Conservation (phyloP, 2,113 vertebrate species). For the Ovibos moschatus region DNA sequence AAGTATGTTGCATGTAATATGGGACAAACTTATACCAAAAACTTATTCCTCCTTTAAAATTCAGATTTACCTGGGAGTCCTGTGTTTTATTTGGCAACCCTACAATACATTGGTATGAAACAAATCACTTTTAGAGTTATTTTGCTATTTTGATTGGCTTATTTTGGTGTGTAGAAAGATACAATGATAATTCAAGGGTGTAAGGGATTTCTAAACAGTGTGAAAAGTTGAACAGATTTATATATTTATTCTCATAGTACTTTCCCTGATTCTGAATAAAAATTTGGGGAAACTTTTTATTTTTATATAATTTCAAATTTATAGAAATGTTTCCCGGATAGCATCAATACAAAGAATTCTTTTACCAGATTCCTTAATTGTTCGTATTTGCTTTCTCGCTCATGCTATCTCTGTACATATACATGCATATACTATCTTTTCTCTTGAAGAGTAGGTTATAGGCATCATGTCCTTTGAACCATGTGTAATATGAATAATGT, state of each 20-base stretch:
- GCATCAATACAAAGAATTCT: neutral
- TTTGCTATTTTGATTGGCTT: slow-evolving; percentile 34
- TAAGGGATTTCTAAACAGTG: slow-evolving; percentile 42
- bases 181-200: slow-evolving; percentile 25
- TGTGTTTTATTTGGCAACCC: slow-evolving; percentile 20
- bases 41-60: slow-evolving; percentile 35
- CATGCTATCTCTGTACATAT: neutral
- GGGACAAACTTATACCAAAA: slow-evolving; percentile 10
- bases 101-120: slow-evolving; percentile 20
- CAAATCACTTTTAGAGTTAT: slow-evolving; percentile 16
- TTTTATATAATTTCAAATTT: slow-evolving; percentile 69
- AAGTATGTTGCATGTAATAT: slow-evolving; percentile 21
- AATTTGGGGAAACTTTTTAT: slow-evolving; percentile 47
- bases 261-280: slow-evolving; percentile 38
- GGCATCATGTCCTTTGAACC: neutral
- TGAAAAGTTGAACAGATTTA: slow-evolving; percentile 53
- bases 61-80: slow-evolving; percentile 32
- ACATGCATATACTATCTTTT: neutral
- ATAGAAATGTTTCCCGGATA: slow-evolving; percentile 31
- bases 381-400: neutral
- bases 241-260: slow-evolving; percentile 60
- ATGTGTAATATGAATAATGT: slow-evolving; percentile 13
- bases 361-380: neutral
- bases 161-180: slow-evolving; percentile 24
- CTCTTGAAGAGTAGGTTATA: neutral